Base-by-base conservation (phyloP, 2,888 invertebrate species). In the Drosophila infuscata region DNA sequence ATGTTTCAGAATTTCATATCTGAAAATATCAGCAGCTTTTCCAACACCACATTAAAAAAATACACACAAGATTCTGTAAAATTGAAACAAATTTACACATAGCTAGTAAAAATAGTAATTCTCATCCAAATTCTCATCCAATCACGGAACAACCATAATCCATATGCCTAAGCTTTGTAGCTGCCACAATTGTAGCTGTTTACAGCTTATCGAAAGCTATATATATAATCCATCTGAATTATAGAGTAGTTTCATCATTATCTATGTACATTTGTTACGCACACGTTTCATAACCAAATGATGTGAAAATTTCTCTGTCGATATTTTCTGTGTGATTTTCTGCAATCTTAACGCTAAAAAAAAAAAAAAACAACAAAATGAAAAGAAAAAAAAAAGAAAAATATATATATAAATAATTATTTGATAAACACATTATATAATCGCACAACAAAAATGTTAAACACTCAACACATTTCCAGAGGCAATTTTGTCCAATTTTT, bases 1-100 rank as follows among this genome's bases (percentile, higher is more conserved):
- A 87, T 77, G 76, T 92, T 91, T 70, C 91, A 92, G 92, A 92
- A 92, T 91, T 74, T 92, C 92, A 91, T 92, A 91, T 92, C 92
- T 81, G 83, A 91, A 92, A 88, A 86, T 84, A 75, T 83, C 60
- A 59, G 20, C 53, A 58, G 51, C 52, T 53, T 36, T 60, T 46
- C 29, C 36, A 33, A 33, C 33, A 71, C 41, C 15, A 17, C 17
- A n/a, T n/a, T 29, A 15, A 36, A 29, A 49, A 1, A 49, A 2
- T n/a, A 57, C 32, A 30, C 9, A 29, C 6, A 20, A 15, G 30
- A 30, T 33, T 9, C 51, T 51, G 25, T 38, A 33, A 11, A 58
- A 46, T 36, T n/a, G 5, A 41, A 11, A 35, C 17, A 33, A 11
- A 33, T 25, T 25, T 29, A 29, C 20, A 30, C n/a, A 49, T 48